phyloP scores from a whole-genome alignment of 35 echinoderm and acorn worm genomes.

The Strongylocentrotus purpuratus region DNA sequence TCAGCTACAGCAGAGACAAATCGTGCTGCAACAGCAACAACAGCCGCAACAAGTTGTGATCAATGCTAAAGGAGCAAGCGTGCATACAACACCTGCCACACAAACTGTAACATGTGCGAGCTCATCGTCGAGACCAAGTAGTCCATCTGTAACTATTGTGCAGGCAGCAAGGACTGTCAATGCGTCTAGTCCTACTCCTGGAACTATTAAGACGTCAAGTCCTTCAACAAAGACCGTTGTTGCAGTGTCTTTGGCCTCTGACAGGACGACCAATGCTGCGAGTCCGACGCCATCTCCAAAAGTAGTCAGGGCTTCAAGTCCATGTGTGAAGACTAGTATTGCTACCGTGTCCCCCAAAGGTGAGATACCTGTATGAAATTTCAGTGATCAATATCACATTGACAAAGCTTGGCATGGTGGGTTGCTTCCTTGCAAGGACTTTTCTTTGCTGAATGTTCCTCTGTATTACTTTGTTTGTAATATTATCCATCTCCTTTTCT shows the following conservation, averaged over 20 bases:
- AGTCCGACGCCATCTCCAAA: not conserved
- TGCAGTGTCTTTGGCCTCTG: not conserved
- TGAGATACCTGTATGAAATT: not conserved
- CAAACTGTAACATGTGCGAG: constrained; percentile 23
- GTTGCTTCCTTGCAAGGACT: too few species aligned
- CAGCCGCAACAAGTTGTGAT: constrained; percentile 54
- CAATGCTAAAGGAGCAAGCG: not conserved
- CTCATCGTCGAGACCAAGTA: constrained; percentile 24
- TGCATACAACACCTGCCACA: constrained; percentile 5
- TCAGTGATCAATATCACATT: not conserved
- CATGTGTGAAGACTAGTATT: not conserved
- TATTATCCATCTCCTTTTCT: too few species aligned
- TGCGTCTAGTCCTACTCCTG: not conserved
- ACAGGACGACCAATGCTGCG: not conserved
- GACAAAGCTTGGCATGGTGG: too few species aligned
- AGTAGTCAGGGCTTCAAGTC: not conserved
- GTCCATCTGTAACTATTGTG: constrained; percentile 20
- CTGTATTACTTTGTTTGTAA: too few species aligned
- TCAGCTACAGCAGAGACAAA: constrained; percentile 53
- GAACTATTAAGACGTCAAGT: not conserved
- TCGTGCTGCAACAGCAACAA: constrained; percentile 53
- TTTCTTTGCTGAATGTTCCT: too few species aligned
- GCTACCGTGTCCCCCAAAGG: not conserved
- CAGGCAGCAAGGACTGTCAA: constrained; percentile 24
- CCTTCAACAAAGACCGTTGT: constrained; percentile 22